These are phyloP conservation scores for Pheucticus melanocephalus DNA, from an alignment of 2,113 vertebrate species.

Conservation along the genomic window DNA sequence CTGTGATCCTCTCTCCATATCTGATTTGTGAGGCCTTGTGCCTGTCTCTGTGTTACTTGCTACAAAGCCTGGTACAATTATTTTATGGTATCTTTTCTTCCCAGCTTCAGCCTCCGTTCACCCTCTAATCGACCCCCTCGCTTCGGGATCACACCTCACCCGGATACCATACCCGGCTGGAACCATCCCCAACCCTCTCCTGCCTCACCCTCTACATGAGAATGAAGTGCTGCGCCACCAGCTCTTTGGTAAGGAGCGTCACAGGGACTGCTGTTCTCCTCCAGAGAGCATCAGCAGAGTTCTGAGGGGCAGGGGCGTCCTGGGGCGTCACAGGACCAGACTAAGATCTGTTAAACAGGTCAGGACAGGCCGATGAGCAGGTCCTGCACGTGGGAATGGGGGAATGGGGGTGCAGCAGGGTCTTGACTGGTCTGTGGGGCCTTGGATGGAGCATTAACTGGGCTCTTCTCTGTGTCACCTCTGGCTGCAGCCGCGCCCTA, in stretches of 20 bases:
- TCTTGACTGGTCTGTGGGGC: not conserved
- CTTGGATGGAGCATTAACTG: not conserved
- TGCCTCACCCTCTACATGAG: slow-evolving; percentile 97
- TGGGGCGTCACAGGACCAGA: not conserved
- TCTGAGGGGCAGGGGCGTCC: not conserved
- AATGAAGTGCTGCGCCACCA: slow-evolving; percentile 98
- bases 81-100: not conserved
- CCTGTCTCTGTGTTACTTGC: not conserved
- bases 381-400: not conserved
- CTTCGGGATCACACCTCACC: slow-evolving; percentile 94
- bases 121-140: slow-evolving; percentile 95
- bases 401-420: not conserved
- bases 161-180: slow-evolving; percentile 96
- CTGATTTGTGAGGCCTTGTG: not conserved
- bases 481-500: slow-evolving; percentile 87
- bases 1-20: fast-evolving
- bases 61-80: not conserved
- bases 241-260: slow-evolving; percentile 90
- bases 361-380: not conserved
- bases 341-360: not conserved
- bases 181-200: slow-evolving; percentile 90
- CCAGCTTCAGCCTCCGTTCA: slow-evolving; percentile 95
- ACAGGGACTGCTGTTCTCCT: not conserved
- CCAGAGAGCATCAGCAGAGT: not conserved
- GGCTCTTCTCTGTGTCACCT: not conserved